Percentiles rank a stretch among this genome's conserved stretches.
Conservation (phyloP, 2,797 vertebrate genomes). For the Neoniphon sammara region DNA sequence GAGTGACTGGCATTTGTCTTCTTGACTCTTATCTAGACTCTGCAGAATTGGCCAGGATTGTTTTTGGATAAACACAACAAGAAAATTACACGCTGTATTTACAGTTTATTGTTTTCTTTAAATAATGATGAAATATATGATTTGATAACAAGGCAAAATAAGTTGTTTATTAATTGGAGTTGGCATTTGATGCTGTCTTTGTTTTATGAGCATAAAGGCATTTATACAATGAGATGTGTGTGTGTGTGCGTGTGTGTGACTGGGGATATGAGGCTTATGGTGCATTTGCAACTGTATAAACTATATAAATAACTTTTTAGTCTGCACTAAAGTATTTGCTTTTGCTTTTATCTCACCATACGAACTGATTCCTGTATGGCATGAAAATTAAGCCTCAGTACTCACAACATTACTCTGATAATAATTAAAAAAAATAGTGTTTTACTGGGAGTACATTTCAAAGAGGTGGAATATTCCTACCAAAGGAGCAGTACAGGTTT, state of each 20-base stretch:
- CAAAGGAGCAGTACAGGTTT: conserved; percentile 54
- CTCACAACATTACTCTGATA: conserved; percentile 61
- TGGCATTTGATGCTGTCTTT: conserved; percentile 54
- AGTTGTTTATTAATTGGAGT: conserved; percentile 51
- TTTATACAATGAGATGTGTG: neutral
- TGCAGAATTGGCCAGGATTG: conserved; percentile 67
- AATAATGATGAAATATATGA: conserved; percentile 52
- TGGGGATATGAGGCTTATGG: neutral
- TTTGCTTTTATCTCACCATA: conserved; percentile 72
- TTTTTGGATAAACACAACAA: conserved; percentile 70
- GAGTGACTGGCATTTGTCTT: conserved; percentile 29
- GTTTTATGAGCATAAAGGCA: conserved; percentile 58
- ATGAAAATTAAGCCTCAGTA: neutral
- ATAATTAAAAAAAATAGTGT: conserved; percentile 26
- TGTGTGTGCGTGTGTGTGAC: conserved; percentile 9
- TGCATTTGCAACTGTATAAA: conserved; percentile 45
- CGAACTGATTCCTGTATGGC: conserved; percentile 64
- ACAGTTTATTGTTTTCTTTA: conserved; percentile 42
- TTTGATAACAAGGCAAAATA: conserved; percentile 38
- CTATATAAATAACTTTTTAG: conserved; percentile 65
- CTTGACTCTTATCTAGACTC: conserved; percentile 67
- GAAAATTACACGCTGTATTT: conserved; percentile 56
- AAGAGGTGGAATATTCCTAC: conserved; percentile 60
- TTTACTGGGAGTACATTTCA: conserved; percentile 51
- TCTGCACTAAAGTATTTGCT: conserved; percentile 51